Base-by-base conservation (phyloP, 1,140 invertebrate species). In the Colletes latitarsis region DNA sequence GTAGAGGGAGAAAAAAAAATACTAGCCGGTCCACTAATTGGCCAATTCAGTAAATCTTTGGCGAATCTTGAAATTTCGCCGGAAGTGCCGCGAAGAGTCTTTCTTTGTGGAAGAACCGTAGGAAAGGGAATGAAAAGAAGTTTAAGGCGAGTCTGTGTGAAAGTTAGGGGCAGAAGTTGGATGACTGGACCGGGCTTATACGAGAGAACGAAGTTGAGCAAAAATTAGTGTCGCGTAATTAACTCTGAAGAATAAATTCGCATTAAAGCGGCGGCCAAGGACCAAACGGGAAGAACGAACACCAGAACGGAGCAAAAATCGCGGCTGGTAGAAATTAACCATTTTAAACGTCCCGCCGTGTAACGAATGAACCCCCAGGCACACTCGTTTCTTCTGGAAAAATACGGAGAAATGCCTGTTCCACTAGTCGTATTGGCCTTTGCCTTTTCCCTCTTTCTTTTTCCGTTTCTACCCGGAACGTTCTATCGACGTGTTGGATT, bases 191-290 rank as follows among this genome's bases (percentile, higher is more conserved):
- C 70, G 82, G 30, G 86, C 82, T 90, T 90, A 86, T 88, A 86
- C 84, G 86, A 79, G 69, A 71, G 88, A 86, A 88, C 82, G 87
- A 89, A 91, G 90, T 92, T 90, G 89, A 87, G 73, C 84, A 90
- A 89, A 90, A 92, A 92, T 92, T 92, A 92, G 90, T 89, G 91
- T 91, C 91, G 89, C 91, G 89, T 92, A 91, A 92, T 92, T 92
- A 92, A 92, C 89, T 91, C 82, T 30, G 81, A 82, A 81, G 88
- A 92, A 92, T 92, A 92, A 92, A 92, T 92, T 91, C 89, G 81
- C 86, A 91, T 92, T 92, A 91, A 90, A 89, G 86, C 78, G 85
- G 64, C 58, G 68, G 52, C 71, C 66, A 55, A 68, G 19, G 39
- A 53, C 46, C 21, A 69, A 76, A 81, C 68, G 86, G 74, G 75